Conservation (phyloP, 2,113 vertebrate species). For the Pluvianellus socialis region DNA sequence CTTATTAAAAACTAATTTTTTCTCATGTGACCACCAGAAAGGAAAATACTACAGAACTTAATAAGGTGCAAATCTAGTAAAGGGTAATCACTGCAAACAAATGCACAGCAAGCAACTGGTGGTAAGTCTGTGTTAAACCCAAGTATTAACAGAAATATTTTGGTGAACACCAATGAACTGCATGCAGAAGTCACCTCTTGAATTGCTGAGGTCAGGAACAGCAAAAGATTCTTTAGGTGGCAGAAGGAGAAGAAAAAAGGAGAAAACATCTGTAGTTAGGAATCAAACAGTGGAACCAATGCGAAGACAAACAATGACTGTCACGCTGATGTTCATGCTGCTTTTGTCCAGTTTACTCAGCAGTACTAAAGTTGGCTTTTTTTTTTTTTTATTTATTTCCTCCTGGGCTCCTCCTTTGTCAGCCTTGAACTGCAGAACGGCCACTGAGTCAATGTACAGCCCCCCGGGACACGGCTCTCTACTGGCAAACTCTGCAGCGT, state of each 20-base stretch:
- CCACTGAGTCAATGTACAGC: not conserved
- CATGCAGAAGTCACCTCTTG: slow-evolving; percentile 96
- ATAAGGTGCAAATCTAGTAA: not conserved
- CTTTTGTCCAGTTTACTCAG: not conserved
- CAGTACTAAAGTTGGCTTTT: not conserved
- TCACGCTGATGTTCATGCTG: not conserved
- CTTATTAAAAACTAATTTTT: not conserved
- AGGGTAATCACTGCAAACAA: slow-evolving; percentile 15
- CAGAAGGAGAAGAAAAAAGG: slow-evolving; percentile 75
- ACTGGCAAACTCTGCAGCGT: not conserved
- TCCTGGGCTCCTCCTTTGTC: not conserved
- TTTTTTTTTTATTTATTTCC: not conserved
- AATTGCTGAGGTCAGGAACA: slow-evolving; percentile 98
- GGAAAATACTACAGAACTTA: not conserved
- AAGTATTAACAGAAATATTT: slow-evolving; percentile 23
- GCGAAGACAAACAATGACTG: slow-evolving; percentile 35
- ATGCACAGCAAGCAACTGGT: slow-evolving; percentile 21
- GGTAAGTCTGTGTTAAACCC: slow-evolving; percentile 25
- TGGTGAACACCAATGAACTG: slow-evolving; percentile 71
- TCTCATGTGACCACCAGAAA: not conserved
- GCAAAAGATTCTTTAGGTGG: slow-evolving; percentile 95
- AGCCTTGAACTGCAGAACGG: not conserved
- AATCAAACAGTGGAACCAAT: slow-evolving; percentile 52
- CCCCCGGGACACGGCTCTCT: not conserved
- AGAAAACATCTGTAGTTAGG: slow-evolving; percentile 84